Percentiles rank a stretch among this genome's conserved stretches.
phyloP scores from a whole-genome alignment of 1,140 invertebrate species.

The Rhopalosiphum maidis region DNA sequence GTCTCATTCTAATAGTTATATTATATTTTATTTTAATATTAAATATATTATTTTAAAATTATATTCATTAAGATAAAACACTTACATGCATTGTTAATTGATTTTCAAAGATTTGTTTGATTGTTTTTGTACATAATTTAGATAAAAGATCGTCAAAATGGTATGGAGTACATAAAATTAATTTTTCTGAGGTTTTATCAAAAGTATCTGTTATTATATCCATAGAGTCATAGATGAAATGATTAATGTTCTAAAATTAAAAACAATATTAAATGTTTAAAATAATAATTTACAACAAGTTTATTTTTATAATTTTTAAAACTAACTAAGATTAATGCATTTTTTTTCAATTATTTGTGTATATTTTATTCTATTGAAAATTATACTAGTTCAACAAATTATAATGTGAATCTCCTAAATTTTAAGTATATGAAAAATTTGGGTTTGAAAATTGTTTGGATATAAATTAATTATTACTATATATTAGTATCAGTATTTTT shows the following conservation, averaged over 20 bases:
- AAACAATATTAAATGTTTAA: not conserved
- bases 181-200: not conserved
- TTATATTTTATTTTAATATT: not conserved
- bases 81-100: not conserved
- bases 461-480: no score
- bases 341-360: no score
- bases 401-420: no score
- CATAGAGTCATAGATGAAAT: not conserved
- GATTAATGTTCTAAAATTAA: not conserved
- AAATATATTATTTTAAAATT: not conserved
- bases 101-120: not conserved
- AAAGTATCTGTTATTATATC: slow-evolving; percentile 10
- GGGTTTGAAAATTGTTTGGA: no score
- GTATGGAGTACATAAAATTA: not conserved
- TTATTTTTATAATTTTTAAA: not conserved
- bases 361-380: no score
- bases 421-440: no score
- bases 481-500: no score
- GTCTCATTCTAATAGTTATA: not conserved
- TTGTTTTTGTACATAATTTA: not conserved
- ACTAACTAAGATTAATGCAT: no score
- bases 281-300: not conserved
- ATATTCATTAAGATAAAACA: not conserved
- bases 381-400: no score
- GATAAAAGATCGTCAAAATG: not conserved